Percentiles rank a stretch among this genome's conserved stretches.
phyloP scores from a whole-genome alignment of 2,113 vertebrate genomes.

The Acrocephalus arundinaceus region DNA sequence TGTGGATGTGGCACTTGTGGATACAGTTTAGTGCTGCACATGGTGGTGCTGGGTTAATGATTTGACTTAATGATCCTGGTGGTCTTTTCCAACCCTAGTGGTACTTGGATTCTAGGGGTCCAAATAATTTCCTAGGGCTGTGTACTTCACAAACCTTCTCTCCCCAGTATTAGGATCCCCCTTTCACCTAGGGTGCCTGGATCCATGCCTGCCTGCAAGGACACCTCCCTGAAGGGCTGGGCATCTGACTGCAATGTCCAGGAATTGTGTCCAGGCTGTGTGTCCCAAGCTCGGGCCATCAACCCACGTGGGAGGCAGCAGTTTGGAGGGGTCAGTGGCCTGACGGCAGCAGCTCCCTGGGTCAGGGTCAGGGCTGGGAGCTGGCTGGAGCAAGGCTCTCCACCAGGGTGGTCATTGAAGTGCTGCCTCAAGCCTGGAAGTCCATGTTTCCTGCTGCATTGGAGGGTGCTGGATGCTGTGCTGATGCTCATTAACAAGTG shows the following conservation, averaged over 20 bases:
- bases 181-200: neutral
- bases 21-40: neutral
- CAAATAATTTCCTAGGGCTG: neutral
- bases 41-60: neutral
- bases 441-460: neutral
- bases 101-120: neutral
- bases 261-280: neutral
- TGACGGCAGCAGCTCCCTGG: neutral
- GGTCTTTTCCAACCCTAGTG: neutral
- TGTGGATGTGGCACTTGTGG: neutral
- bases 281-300: fast-evolving
- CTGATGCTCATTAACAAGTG: neutral
- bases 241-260: neutral
- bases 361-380: neutral
- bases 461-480: neutral
- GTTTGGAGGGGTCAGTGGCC: neutral
- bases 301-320: neutral
- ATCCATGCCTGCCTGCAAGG: neutral
- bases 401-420: neutral
- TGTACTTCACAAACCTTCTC: neutral
- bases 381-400: neutral
- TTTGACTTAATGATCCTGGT: neutral
- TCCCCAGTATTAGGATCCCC: neutral
- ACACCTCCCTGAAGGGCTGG: neutral
- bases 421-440: neutral